These are phyloP conservation scores for Agrypnus murinus DNA, from an alignment of 2,888 invertebrate species.

Conservation along the genomic window DNA sequence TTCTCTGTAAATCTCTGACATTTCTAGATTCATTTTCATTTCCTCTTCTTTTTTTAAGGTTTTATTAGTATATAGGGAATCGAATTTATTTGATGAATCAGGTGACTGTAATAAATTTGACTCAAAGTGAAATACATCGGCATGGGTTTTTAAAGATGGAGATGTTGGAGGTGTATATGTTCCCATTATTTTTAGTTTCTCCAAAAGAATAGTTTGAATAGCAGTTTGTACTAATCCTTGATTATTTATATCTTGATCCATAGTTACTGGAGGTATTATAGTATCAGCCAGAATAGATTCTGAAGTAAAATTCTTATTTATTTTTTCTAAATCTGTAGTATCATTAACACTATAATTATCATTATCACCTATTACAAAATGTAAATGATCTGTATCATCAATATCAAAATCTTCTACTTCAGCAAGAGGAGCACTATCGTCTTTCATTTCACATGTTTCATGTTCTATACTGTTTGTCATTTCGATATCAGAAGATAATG, in stretches of 20 bases:
- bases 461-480: neutral
- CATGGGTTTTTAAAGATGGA: conserved; percentile 45
- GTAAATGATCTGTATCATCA: conserved; percentile 31
- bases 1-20: neutral
- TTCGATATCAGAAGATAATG: conserved; percentile 1
- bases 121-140: neutral
- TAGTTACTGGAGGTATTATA: conserved; percentile 58
- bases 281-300: conserved; percentile 41
- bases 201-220: conserved; percentile 67
- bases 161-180: conserved; percentile 63
- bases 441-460: neutral
- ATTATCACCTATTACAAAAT: conserved; percentile 29
- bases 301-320: neutral
- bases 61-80: neutral
- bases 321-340: neutral
- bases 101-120: neutral
- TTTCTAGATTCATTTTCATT: neutral
- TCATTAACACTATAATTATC: neutral
- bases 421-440: conserved; percentile 50
- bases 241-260: conserved; percentile 55
- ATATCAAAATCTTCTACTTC: conserved; percentile 49
- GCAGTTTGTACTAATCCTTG: conserved; percentile 65
- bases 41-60: neutral
- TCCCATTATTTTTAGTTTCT: conserved; percentile 65
- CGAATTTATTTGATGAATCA: neutral